A percentile compares a stretch with the other conserved stretches of the same genome.
Evolutionary conservation across 2,888 invertebrate genomes (phyloP).

Genomic region (Drosophila demipolita): DNA sequence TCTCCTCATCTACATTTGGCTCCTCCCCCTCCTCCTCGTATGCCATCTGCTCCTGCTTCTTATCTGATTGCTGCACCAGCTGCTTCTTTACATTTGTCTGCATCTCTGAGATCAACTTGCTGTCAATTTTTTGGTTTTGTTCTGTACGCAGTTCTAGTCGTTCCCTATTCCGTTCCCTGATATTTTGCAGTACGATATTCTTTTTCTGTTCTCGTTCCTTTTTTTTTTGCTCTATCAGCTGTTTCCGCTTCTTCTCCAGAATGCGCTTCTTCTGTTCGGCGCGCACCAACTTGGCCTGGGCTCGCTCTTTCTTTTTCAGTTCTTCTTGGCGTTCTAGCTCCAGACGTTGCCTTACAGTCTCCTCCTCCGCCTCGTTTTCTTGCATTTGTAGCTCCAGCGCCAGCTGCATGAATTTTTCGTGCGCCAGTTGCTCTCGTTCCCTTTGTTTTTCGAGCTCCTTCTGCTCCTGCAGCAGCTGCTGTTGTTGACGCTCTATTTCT

Average conservation of each 20-base stretch:
- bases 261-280: neutral
- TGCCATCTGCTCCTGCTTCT: constrained; percentile 1
- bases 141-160: neutral
- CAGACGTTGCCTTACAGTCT: neutral
- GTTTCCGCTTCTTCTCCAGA: neutral
- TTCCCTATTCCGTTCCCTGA: neutral
- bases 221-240: neutral
- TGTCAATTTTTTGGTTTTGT: neutral
- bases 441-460: neutral
- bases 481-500: neutral
- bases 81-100: neutral
- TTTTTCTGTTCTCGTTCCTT: neutral
- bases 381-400: neutral
- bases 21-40: constrained; percentile 9
- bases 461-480: constrained; percentile 1
- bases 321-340: neutral
- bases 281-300: neutral
- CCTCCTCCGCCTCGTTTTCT: neutral
- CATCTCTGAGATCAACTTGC: constrained; percentile 8
- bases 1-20: constrained; percentile 32
- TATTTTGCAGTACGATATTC: neutral
- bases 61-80: neutral
- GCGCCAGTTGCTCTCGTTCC: neutral
- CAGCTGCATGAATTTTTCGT: constrained; percentile 3
- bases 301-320: neutral